phyloP scores from a whole-genome alignment of 2,797 vertebrate species.

The Holocentrus rufus region DNA sequence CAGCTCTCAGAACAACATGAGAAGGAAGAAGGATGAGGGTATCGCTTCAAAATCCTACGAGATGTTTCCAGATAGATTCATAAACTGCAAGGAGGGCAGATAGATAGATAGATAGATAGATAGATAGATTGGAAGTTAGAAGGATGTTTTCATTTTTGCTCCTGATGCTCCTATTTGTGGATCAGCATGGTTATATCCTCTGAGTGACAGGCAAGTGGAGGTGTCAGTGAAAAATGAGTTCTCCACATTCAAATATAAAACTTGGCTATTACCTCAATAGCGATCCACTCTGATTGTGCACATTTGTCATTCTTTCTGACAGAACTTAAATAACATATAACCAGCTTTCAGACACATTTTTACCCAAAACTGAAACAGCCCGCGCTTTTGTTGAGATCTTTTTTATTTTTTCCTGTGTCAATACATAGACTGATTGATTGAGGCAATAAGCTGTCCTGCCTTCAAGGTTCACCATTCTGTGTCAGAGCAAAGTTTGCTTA shows the following conservation, averaged over 20 bases:
- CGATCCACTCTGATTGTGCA: constrained; percentile 60
- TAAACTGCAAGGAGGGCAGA: constrained; percentile 26
- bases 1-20: constrained; percentile 42
- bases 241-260: constrained; percentile 61
- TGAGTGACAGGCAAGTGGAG: constrained; percentile 56
- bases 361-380: constrained; percentile 44
- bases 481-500: constrained; percentile 54
- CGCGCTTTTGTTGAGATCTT: constrained; percentile 34
- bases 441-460: constrained; percentile 45
- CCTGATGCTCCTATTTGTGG: constrained; percentile 43
- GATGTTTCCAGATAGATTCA: constrained; percentile 39
- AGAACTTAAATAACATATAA: constrained; percentile 64
- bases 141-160: constrained; percentile 38
- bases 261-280: constrained; percentile 55
- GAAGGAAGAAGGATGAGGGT: constrained; percentile 44
- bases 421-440: constrained; percentile 58
- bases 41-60: constrained; percentile 13
- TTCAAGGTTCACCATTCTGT: constrained; percentile 36
- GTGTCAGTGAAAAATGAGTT: constrained; percentile 70
- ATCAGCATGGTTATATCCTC: constrained; percentile 28
- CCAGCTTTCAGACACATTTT: constrained; percentile 60
- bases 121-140: no score
- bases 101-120: constrained; percentile 5
- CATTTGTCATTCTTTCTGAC: constrained; percentile 66
- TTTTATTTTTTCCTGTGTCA: constrained; percentile 44